These are phyloP conservation scores for Sardina pilchardus DNA, from an alignment of 2,113 vertebrate genomes.

Conservation along the genomic window DNA sequence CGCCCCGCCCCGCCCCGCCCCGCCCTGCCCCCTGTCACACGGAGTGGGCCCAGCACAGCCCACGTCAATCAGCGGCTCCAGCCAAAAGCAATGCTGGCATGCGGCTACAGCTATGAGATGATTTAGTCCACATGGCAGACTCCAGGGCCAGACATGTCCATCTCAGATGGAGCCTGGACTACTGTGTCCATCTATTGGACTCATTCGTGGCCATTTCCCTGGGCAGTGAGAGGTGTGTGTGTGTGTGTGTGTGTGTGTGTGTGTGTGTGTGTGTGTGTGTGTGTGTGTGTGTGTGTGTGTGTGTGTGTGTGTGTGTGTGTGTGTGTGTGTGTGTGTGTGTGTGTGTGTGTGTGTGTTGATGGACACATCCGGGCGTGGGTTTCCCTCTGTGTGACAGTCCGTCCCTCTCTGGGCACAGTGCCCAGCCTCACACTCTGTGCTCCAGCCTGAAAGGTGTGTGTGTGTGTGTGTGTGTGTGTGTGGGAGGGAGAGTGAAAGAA, in stretches of 20 bases:
- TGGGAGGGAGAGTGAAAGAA: neutral
- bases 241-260: neutral
- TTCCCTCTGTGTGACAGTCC: too few relatives aligned
- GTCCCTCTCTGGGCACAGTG: too few relatives aligned
- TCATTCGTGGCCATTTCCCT: neutral
- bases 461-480: neutral
- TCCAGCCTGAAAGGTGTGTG: neutral
- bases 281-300: neutral
- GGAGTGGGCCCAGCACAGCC: neutral
- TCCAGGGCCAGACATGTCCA: too few relatives aligned
- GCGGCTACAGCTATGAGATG: too few relatives aligned
- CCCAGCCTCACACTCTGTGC: too few relatives aligned
- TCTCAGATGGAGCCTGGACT: too few relatives aligned
- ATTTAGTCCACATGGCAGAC: too few relatives aligned
- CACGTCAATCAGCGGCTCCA: too few relatives aligned
- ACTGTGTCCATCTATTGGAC: too few relatives aligned
- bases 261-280: neutral
- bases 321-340: slow-evolving; percentile 32
- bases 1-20: neutral
- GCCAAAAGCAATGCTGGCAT: too few relatives aligned
- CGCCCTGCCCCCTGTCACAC: neutral
- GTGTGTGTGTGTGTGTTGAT: slow-evolving; percentile 2
- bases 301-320: too few relatives aligned
- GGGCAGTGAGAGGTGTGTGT: neutral
- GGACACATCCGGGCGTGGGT: neutral